phyloP scores from a whole-genome alignment of 2,888 invertebrate species.

The Glomeris marginata region DNA sequence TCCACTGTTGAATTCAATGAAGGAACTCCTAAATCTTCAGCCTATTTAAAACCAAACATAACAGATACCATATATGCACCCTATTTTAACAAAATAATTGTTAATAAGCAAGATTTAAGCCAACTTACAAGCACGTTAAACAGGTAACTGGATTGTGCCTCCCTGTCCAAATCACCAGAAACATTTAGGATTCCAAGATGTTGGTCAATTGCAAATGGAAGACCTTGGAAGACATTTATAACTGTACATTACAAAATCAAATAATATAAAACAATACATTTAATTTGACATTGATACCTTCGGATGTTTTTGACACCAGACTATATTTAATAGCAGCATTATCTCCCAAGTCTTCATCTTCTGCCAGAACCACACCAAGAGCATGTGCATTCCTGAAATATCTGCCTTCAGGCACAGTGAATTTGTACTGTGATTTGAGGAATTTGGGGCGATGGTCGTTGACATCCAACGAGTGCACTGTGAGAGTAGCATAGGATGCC shows the following conservation, averaged over 20 bases:
- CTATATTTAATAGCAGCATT: constrained; percentile 63
- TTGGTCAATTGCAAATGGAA: constrained; percentile 22
- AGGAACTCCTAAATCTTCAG: constrained; percentile 54
- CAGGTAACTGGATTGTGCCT: constrained; percentile 19
- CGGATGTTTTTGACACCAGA: constrained; percentile 19
- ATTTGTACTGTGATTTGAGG: constrained; percentile 64
- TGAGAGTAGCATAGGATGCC: constrained; percentile 49
- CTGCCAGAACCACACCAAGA: constrained; percentile 59
- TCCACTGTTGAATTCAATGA: constrained; percentile 42
- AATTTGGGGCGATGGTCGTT: constrained; percentile 75
- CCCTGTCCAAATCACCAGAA: constrained; percentile 22
- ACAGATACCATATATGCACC: constrained; percentile 58
- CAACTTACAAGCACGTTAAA: constrained; percentile 21
- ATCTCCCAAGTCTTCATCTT: constrained; percentile 61
- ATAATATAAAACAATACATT: neutral
- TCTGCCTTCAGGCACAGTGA: constrained; percentile 62
- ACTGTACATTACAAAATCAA: neutral
- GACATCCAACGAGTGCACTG: constrained; percentile 48
- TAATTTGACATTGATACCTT: constrained; percentile 9
- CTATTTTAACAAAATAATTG: too few relatives aligned
- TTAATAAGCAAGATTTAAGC: neutral
- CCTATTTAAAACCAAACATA: constrained; percentile 24
- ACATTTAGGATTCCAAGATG: constrained; percentile 23
- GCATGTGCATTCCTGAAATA: constrained; percentile 34
- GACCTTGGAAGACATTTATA: constrained; percentile 15